Evolutionary conservation across 35 echinoderm and acorn worm species (phyloP).

Genomic region (Stichopus chloronotus): DNA sequence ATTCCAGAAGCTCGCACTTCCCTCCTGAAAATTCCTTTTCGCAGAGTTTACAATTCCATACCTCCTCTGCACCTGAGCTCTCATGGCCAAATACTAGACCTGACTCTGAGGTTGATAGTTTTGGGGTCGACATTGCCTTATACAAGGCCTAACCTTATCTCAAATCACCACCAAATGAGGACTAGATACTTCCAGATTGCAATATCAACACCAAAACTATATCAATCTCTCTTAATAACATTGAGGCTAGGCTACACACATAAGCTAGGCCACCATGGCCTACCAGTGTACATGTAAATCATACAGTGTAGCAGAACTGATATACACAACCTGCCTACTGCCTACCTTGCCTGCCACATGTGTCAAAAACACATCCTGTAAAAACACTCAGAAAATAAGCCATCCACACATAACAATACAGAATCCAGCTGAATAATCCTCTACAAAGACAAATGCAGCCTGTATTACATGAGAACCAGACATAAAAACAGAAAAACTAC

Average conservation of each 20-base stretch:
- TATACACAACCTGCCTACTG: no score
- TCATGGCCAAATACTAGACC: slow-evolving; percentile 11
- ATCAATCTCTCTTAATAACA: no score
- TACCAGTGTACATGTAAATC: no score
- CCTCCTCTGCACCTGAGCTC: slow-evolving; percentile 18
- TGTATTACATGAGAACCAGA: slow-evolving; percentile 17
- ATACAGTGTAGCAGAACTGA: no score
- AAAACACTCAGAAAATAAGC: neutral
- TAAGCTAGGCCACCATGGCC: no score
- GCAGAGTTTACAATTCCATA: neutral
- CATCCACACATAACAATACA: slow-evolving; percentile 16
- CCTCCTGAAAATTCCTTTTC: slow-evolving; percentile 10
- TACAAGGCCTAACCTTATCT: neutral
- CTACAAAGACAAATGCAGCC: neutral
- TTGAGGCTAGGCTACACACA: no score
- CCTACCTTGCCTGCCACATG: slow-evolving; percentile 15
- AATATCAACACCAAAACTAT: no score
- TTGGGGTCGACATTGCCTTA: slow-evolving; percentile 3
- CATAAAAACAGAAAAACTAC: slow-evolving; percentile 11
- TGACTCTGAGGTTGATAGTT: slow-evolving; percentile 16
- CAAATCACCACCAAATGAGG: neutral
- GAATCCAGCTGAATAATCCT: slow-evolving; percentile 21
- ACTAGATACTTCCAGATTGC: slow-evolving; percentile 4
- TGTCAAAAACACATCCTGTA: slow-evolving; percentile 2
- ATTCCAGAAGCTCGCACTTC: slow-evolving; percentile 18